Base-by-base conservation (phyloP, 2,113 vertebrate genomes). In the Austrofundulus limnaeus region DNA sequence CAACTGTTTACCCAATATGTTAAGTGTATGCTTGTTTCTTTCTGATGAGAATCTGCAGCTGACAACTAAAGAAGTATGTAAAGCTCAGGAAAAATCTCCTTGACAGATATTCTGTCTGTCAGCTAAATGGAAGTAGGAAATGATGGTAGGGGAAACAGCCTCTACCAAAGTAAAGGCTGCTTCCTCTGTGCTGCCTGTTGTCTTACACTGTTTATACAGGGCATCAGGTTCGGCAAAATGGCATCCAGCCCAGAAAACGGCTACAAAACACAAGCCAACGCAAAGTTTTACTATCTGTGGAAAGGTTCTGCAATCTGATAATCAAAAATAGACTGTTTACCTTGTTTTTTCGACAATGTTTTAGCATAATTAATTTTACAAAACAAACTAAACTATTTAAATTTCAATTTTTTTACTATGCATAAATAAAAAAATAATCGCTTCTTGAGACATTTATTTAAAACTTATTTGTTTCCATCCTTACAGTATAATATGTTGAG, bases 51-150 rank as follows among this genome's bases (percentile, higher is more conserved):
- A 73, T 58, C 70, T 72, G 61, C 43, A 82, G 78, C 65, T 80
- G 83, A 89, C 83, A 84, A 76, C 52, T 49, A 43, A 55, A 73
- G 80, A 80, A 69, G 55, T 70, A 81, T 77, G 72, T 68, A 76
- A 61, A 83, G 66, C 77, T 82, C 69, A 81, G 75, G 83, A 87
- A 82, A 80, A 85, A 72, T 60, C 71, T 81, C 55, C 61, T 66
- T 77, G 70, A 76, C 70, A 81, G 78, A 85, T 86, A 84, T 66
- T 88, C 59, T 81, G 69, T 80, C 71, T 74, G 80, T 83, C 86
- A 84, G 82, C 85, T 85, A 79, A 83, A 72, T 84, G 78, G 66
- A 81, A 83, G 83, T 81, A 75, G 78, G 75, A 84, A 84, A 59
- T 70, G 61, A 62, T 70, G 78, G 78, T 50, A 71, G 59, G 47